phyloP scores from a whole-genome alignment of 2,888 invertebrate genomes.

The Bembecia ichneumoniformis region DNA sequence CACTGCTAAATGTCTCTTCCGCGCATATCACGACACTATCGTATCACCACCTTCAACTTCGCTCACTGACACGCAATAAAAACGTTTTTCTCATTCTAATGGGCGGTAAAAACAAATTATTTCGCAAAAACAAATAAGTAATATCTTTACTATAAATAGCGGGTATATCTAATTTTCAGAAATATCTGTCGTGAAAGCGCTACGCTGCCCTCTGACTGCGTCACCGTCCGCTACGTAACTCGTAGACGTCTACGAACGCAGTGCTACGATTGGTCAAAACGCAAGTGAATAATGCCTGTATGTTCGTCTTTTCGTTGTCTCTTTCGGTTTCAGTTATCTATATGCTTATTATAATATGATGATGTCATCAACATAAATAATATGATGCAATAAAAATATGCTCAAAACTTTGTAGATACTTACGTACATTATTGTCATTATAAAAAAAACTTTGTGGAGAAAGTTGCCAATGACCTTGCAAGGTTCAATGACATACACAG shows the following conservation, averaged over 20 bases:
- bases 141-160: too few relatives aligned
- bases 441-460: neutral
- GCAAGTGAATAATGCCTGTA: neutral
- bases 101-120: too few relatives aligned
- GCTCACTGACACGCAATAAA: too few relatives aligned
- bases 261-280: constrained; percentile 40
- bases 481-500: neutral
- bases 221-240: constrained; percentile 51
- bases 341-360: too few relatives aligned
- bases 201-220: constrained; percentile 53
- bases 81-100: too few relatives aligned
- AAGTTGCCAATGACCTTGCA: neutral
- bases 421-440: too few relatives aligned
- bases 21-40: neutral
- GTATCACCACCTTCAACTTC: too few relatives aligned
- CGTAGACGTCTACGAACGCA: constrained; percentile 51
- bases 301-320: neutral
- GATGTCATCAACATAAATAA: too few relatives aligned
- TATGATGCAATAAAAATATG: too few relatives aligned
- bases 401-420: too few relatives aligned
- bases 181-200: constrained; percentile 19
- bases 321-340: neutral
- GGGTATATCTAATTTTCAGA: too few relatives aligned
- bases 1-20: constrained; percentile 6
- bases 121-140: too few relatives aligned